Base-by-base conservation (phyloP, 2,113 vertebrate species). In the Verasper variegatus region DNA sequence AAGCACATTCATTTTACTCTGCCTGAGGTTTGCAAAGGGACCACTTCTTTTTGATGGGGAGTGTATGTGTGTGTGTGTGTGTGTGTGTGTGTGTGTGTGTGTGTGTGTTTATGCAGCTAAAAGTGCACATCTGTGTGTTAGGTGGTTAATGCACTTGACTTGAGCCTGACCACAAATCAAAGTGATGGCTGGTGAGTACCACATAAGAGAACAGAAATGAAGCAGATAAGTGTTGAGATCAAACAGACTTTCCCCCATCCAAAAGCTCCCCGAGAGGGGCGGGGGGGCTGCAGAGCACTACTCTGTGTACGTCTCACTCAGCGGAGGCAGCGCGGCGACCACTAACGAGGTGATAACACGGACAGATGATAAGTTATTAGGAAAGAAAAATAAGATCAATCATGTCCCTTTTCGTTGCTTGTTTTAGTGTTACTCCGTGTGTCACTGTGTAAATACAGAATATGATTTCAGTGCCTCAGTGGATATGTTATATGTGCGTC, bases 121-220 rank as follows among this genome's bases (percentile, higher is more conserved):
- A 80, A 72, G 59, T 78, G 68, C 79, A 74, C 69, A 71, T 76
- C 66, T 88, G 74, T 83, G 71, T 80, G 57, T 68, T 70, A 45
- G 20, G 85, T 82, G 91, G 89, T 93, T 90, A 90, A 90, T 86
- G 79, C 84, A 76, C 80, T 85, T 86, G 78, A 71, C 84, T 84
- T 83, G 68, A 82, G 74, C 66, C 68, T 82, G 86, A 90, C 92
- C 92, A 91, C 92, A 92, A 89, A 92, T 93, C 90, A 90, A 86
- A 87, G 81, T 91, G 88, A 92, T 86, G 82, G 74, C 76, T 87
- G 79, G 52, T 49, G 79, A 91, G 83, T 35, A 89, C 90, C 91
- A 91, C 93, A 89, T 86, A 81, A 88, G 78, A 87, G 84, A 72
- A 75, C 70, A 85, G 74, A 88, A 83, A 91, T 81, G 76, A 92